Conservation (phyloP, 1,140 invertebrate genomes). For the Drosophila funebris region DNA sequence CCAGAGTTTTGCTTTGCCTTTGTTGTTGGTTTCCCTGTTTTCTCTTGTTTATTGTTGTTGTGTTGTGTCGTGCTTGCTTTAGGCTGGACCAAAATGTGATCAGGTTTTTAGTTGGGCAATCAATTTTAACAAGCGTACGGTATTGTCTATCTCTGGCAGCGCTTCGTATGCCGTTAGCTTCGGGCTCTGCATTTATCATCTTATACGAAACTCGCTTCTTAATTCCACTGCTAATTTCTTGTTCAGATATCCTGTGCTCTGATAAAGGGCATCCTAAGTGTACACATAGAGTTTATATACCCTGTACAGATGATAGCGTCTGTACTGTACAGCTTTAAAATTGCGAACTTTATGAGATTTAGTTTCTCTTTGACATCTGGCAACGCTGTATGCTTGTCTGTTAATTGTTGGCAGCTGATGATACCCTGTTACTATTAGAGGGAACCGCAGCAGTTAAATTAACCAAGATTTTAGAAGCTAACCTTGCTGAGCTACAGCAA, state of each 20-base stretch:
- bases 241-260: not conserved
- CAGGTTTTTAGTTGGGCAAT: conserved; percentile 40
- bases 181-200: conserved; percentile 2
- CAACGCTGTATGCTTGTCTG: no score
- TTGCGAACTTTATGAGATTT: no score
- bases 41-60: not conserved
- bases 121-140: conserved; percentile 66
- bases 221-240: conserved; percentile 10
- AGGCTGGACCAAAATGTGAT: conserved; percentile 6
- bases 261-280: not conserved
- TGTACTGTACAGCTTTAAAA: not conserved
- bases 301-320: no score
- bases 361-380: no score
- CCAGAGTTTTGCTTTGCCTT: conserved; percentile 22
- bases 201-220: not conserved
- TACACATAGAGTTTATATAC: not conserved
- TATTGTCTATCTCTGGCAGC: conserved; percentile 29
- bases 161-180: not conserved
- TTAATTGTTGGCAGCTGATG: no score
- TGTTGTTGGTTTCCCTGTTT: conserved; percentile 26
- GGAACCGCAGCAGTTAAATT: no score
- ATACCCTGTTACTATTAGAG: not conserved
- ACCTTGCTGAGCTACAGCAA: no score
- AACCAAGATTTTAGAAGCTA: no score
- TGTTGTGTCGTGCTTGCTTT: not conserved